A percentile compares a stretch with the other conserved stretches of the same genome.
Conservation (phyloP, 1,140 invertebrate genomes). For the Saccostrea echinata region DNA sequence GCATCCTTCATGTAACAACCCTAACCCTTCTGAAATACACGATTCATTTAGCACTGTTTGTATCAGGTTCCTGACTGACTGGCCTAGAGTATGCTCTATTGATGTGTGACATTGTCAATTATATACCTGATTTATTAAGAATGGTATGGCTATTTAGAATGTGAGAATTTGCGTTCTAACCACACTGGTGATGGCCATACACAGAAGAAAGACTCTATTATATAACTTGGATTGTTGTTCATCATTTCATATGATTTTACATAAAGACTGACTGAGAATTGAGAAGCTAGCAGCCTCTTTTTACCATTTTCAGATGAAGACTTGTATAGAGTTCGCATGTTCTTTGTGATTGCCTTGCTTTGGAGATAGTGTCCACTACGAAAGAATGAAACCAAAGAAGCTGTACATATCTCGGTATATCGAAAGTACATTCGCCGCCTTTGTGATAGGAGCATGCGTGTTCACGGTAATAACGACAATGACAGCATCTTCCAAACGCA, state of each 20-base stretch:
- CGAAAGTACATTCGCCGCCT: not conserved
- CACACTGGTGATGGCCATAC: not conserved
- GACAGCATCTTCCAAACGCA: not conserved
- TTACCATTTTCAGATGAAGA: conserved; percentile 29
- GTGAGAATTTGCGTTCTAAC: not conserved
- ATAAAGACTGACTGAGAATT: not conserved
- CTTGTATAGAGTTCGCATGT: not conserved
- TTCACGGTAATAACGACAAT: not conserved
- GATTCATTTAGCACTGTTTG: too few relatives aligned
- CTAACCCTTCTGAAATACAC: too few relatives aligned
- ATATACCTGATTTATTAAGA: too few relatives aligned
- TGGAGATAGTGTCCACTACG: not conserved
- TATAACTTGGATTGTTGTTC: not conserved
- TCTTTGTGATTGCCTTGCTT: not conserved
- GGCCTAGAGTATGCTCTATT: too few relatives aligned
- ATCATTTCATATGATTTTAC: too few relatives aligned
- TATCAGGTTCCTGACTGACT: too few relatives aligned
- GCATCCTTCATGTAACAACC: too few relatives aligned
- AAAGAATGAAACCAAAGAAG: not conserved
- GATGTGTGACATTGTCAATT: too few relatives aligned
- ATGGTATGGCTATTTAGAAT: not conserved
- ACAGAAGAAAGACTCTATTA: not conserved
- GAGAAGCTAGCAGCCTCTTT: conserved; percentile 27
- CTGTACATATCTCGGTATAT: not conserved
- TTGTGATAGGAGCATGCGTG: not conserved